Evolutionary conservation across 2,113 vertebrate genomes (phyloP), one percentile per base, ranked within the genome.

Genomic region (Lophotis ruficrista): DNA sequence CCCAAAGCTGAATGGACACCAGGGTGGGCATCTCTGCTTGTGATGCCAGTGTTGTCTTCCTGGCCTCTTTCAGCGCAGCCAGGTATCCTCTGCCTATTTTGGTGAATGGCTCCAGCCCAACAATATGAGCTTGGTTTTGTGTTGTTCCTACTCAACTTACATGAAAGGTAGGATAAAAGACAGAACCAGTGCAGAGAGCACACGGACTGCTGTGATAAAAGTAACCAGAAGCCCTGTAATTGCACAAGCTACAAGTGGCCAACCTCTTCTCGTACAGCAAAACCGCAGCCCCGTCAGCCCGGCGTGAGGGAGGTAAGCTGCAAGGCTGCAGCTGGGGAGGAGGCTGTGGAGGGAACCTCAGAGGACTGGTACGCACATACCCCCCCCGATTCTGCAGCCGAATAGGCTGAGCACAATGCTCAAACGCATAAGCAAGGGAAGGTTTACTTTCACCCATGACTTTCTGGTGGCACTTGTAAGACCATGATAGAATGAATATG

Each of bases 231-330:
- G 35, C 35, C 50, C 56, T 68, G 61, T 50, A 47, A 79, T 37
- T 38, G 21, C 33, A 25, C 17, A 14, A 43, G 28, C n/a, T 48
- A 4, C 24, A 30, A n/a, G 48, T 9, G 28, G 30, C 54, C 30
- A 30, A 28, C 35, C 31, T 51, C 22, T 66, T 66, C 43, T 61
- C 22, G 7, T 2, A 33, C 9, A 27, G 56, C 6, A n/a, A 62
- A 62, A 58, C n/a, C 0, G 2, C 30, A 48, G 45, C 20, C 43
- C 10, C 3, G 0, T 24, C 18, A 30, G 65, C 69, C 45, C 0
- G 2, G n/a, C 0, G 2, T 17, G 56, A 48, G 45, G 69, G 25
- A 37, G 23, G 47, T 28, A 37, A 50, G 33, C 28, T 47, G 71
- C 37, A n/a, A 33, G 43, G 43, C 56, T 54, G 22, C 33, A 14